Percentiles rank a stretch among this genome's conserved stretches.
Conservation (phyloP, 2,113 vertebrate species). For the Balaenoptera acutorostrata region DNA sequence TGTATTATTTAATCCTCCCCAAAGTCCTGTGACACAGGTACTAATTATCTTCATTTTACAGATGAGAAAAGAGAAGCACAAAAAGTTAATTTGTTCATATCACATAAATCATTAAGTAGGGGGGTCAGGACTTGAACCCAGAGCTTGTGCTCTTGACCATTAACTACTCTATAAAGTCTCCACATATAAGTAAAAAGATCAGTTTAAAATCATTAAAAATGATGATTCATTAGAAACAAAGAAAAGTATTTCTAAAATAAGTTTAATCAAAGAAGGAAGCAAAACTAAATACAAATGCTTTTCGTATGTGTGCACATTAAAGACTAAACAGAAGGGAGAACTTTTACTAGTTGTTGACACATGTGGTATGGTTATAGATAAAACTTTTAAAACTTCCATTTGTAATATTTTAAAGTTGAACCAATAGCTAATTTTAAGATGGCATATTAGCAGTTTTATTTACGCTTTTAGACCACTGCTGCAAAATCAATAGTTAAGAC, state of each 20-base stretch:
- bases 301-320: background rate
- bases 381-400: background rate
- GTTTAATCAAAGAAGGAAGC: background rate
- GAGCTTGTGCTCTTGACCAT: background rate
- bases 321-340: background rate
- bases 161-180: background rate
- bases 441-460: background rate
- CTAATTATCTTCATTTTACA: background rate
- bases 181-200: background rate
- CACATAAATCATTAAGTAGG: background rate
- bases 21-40: background rate
- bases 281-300: background rate
- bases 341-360: background rate
- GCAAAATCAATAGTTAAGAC: background rate
- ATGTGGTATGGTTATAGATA: background rate
- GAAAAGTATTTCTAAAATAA: background rate
- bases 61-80: background rate
- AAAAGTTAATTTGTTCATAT: background rate
- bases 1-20: background rate
- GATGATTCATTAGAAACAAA: background rate
- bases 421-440: background rate
- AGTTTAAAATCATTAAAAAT: background rate
- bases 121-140: background rate
- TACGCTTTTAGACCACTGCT: background rate
- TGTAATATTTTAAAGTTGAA: background rate